A percentile compares a stretch with the other conserved stretches of the same genome.
These are phyloP conservation scores for Epizoanthus fatuus DNA, from an alignment of 92 coral and sea anemone species.

Conservation along the genomic window DNA sequence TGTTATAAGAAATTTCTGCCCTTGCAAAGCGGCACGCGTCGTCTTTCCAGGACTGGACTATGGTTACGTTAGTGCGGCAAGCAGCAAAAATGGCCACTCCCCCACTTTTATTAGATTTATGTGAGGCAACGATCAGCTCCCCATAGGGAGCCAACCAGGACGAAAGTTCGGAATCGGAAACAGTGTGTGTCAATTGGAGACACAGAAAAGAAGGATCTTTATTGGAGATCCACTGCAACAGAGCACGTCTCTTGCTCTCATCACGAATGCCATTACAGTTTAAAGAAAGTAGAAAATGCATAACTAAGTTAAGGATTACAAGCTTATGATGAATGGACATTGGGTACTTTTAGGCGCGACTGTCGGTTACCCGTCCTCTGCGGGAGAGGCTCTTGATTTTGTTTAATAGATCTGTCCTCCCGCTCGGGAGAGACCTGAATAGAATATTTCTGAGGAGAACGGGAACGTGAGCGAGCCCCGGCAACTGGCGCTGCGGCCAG, in stretches of 20 bases:
- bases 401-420: too few species aligned
- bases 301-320: too few species aligned
- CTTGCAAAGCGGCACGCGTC: neutral
- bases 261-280: constrained; percentile 19
- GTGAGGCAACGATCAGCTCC: neutral
- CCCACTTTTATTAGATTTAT: neutral
- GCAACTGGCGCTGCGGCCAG: too few species aligned
- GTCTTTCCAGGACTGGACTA: neutral
- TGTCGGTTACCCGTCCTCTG: too few species aligned
- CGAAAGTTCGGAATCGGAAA: neutral
- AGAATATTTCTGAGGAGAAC: too few species aligned
- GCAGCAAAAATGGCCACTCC: constrained; percentile 2
- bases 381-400: too few species aligned
- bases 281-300: neutral
- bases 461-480: too few species aligned
- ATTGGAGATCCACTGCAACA: neutral
- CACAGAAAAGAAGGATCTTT: neutral
- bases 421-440: too few species aligned
- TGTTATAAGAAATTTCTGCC: neutral
- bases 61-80: neutral
- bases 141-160: constrained; percentile 20
- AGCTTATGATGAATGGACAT: too few species aligned
- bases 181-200: constrained; percentile 16
- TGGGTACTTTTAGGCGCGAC: too few species aligned
- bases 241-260: neutral